phyloP scores from a whole-genome alignment of 53 echinoderm and acorn worm genomes.

The Arbacia lixula region DNA sequence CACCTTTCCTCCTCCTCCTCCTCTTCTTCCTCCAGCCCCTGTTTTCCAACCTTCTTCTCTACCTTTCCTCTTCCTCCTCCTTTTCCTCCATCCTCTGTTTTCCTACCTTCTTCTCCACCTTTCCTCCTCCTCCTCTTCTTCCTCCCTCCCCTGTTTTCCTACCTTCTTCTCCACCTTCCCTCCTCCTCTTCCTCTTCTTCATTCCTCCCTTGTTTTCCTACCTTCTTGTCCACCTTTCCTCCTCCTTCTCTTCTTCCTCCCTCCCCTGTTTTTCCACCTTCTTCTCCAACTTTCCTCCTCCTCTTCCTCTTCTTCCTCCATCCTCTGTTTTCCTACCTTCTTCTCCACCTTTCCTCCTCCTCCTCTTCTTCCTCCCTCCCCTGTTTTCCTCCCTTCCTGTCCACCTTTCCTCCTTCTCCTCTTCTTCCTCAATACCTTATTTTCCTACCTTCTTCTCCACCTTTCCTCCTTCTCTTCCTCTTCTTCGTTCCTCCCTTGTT shows the following conservation, averaged over 20 bases:
- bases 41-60: too few species aligned
- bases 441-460: not conserved
- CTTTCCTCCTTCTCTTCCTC: not conserved
- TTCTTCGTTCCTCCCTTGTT: too few species aligned
- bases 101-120: too few species aligned
- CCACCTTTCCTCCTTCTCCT: not conserved
- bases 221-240: not conserved
- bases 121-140: not conserved
- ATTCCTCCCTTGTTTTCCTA: not conserved
- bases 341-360: too few species aligned
- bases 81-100: too few species aligned
- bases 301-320: not conserved
- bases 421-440: not conserved
- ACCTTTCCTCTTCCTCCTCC: too few species aligned
- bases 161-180: not conserved
- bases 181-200: not conserved
- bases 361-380: not conserved
- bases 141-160: not conserved
- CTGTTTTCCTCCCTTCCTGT: not conserved
- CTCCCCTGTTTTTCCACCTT: not conserved
- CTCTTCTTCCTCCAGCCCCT: too few species aligned
- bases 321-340: too few species aligned
- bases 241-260: not conserved
- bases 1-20: too few species aligned
- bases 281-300: too few species aligned